A percentile compares a stretch with the other conserved stretches of the same genome.
These are phyloP conservation scores for Athene cunicularia DNA, from an alignment of 2,113 vertebrate genomes.

Conservation along the genomic window DNA sequence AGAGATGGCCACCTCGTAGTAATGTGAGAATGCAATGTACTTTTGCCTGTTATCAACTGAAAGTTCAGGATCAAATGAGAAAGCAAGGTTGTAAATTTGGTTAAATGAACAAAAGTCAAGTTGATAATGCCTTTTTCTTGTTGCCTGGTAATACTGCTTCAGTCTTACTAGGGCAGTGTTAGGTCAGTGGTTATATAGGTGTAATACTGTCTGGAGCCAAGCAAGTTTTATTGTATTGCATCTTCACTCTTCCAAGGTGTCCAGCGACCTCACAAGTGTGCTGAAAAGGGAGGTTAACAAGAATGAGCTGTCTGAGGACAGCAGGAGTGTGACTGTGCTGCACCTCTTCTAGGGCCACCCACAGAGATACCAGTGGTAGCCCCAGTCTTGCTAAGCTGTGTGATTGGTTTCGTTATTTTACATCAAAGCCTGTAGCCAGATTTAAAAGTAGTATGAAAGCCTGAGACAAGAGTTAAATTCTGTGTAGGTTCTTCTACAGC, in stretches of 20 bases:
- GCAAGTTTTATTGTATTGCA: not conserved
- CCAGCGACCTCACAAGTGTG: accelerated
- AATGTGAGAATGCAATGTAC: not conserved
- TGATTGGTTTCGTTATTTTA: not conserved
- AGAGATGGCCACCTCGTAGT: not conserved
- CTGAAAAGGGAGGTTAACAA: not conserved
- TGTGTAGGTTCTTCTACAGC: not conserved
- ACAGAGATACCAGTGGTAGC: not conserved
- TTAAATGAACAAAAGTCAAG: conserved; percentile 34
- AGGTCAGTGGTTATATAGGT: not conserved
- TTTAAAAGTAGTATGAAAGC: not conserved
- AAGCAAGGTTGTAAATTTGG: conserved; percentile 8
- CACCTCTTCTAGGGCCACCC: not conserved
- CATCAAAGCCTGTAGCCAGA: not conserved
- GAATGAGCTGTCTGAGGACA: not conserved
- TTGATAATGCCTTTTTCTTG: not conserved
- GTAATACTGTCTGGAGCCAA: not conserved
- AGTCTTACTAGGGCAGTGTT: not conserved
- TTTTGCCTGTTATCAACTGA: not conserved
- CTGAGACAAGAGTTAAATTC: not conserved
- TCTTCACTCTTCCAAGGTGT: not conserved
- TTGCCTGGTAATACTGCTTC: not conserved
- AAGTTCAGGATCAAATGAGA: conserved; percentile 23
- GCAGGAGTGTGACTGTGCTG: not conserved
- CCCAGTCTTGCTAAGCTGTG: not conserved